These are phyloP conservation scores for Amphibalanus amphitrite DNA, from an alignment of 1,140 invertebrate species.

Conservation along the genomic window DNA sequence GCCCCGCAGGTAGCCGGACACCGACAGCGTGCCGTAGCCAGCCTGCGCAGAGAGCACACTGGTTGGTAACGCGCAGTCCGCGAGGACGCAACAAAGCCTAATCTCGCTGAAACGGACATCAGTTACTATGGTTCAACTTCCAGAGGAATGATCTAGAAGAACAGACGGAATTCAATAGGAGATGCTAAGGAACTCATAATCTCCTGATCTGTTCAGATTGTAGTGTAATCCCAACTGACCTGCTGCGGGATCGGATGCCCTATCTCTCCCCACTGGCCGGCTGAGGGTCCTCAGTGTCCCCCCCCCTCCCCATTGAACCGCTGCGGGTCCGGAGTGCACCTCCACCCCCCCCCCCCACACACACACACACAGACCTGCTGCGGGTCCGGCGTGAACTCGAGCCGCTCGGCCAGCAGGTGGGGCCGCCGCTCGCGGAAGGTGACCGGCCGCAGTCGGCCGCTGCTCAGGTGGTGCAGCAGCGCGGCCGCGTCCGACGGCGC, in stretches of 20 bases:
- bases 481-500: constrained; percentile 8
- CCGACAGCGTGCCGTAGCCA: constrained; percentile 49
- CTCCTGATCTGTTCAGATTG: background rate
- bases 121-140: background rate
- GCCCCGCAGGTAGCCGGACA: constrained; percentile 71
- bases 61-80: background rate
- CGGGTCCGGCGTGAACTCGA: constrained; percentile 43
- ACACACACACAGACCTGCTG: constrained; percentile 14
- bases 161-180: background rate
- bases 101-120: background rate
- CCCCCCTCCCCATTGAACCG: background rate
- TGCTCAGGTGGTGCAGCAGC: constrained; percentile 11
- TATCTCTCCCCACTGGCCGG: background rate
- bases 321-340: constrained; percentile 6
- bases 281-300: constrained; percentile 7
- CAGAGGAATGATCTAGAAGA: background rate
- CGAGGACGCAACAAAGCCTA: background rate
- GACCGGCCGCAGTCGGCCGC: constrained; percentile 11
- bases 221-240: too few species aligned
- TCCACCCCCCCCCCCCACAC: constrained; percentile 4
- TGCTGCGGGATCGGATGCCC: too few species aligned
- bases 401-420: constrained; percentile 59
- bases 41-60: constrained; percentile 18
- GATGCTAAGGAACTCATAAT: background rate
- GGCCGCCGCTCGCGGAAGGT: constrained; percentile 57